These are phyloP conservation scores for Mastacembelus armatus DNA, from an alignment of 2,797 vertebrate genomes.

Conservation along the genomic window DNA sequence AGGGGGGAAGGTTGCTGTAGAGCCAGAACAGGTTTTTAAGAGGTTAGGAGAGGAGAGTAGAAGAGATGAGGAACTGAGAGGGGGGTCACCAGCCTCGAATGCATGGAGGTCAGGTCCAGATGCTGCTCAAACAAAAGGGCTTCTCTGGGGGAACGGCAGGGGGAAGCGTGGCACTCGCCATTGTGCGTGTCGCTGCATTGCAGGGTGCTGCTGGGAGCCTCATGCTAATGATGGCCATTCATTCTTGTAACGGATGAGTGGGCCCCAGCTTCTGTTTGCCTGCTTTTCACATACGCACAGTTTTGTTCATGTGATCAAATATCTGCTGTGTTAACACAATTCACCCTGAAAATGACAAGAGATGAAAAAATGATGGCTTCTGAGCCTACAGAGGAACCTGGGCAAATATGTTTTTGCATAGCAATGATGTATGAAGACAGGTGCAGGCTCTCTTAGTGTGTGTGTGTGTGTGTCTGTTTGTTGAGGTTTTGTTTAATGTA, in stretches of 20 bases:
- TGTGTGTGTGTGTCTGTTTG: constrained; percentile 50
- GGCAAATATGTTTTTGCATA: constrained; percentile 70
- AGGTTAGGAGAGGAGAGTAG: constrained; percentile 43
- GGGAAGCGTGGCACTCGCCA: constrained; percentile 93
- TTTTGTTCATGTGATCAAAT: constrained; percentile 58
- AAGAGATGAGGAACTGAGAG: constrained; percentile 48
- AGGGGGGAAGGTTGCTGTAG: constrained; percentile 43
- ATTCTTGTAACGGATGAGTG: constrained; percentile 85
- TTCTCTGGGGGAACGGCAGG: constrained; percentile 87
- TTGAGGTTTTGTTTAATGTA: constrained; percentile 53
- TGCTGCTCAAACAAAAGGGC: constrained; percentile 94
- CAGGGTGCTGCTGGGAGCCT: constrained; percentile 93
- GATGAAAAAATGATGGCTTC: constrained; percentile 29
- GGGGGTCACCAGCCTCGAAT: constrained; percentile 88
- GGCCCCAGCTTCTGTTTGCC: constrained; percentile 74
- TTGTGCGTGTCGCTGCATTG: constrained; percentile 95
- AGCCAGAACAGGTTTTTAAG: constrained; percentile 68
- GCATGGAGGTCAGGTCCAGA: constrained; percentile 93
- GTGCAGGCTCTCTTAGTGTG: constrained; percentile 60
- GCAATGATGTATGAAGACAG: constrained; percentile 66
- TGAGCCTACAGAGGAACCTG: constrained; percentile 47
- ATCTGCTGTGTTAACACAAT: constrained; percentile 41
- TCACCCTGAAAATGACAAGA: constrained; percentile 12
- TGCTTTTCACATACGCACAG: constrained; percentile 61
- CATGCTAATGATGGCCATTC: constrained; percentile 96